phyloP scores from a whole-genome alignment of 2,797 vertebrate genomes.

The Benthosema pterotum region DNA sequence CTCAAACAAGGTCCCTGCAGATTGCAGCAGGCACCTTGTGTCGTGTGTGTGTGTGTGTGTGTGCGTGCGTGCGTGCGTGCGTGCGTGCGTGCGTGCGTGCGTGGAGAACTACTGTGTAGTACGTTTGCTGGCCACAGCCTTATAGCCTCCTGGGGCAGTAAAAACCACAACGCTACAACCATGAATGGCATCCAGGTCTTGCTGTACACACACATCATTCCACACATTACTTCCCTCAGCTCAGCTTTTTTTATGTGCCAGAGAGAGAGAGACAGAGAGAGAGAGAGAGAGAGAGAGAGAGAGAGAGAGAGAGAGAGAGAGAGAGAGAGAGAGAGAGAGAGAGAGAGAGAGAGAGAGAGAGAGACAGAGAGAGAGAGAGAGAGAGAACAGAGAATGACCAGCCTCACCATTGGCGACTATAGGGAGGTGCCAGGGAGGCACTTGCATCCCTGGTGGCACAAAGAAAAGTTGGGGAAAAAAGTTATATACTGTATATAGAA shows the following conservation, averaged over 20 bases:
- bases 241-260: conserved; percentile 73
- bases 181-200: conserved; percentile 71
- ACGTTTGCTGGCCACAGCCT: conserved; percentile 51
- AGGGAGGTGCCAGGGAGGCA: no score
- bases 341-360: no score
- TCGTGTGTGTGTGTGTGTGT: no score
- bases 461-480: no score
- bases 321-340: no score
- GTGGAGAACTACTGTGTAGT: conserved; percentile 41
- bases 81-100: no score
- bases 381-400: no score
- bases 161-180: conserved; percentile 63
- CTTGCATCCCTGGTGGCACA: no score
- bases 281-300: conserved; percentile 43
- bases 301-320: conserved; percentile 29
- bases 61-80: no score
- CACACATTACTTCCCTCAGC: conserved; percentile 73
- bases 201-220: conserved; percentile 71
- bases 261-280: conserved; percentile 44
- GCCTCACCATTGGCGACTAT: no score
- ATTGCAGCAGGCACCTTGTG: conserved; percentile 7
- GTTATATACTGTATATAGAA: no score
- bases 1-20: conserved; percentile 25
- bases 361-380: no score
- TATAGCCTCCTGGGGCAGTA: conserved; percentile 53